Evolutionary conservation across 2,888 invertebrate species (phyloP).

Genomic region (Osmoderma eremita): DNA sequence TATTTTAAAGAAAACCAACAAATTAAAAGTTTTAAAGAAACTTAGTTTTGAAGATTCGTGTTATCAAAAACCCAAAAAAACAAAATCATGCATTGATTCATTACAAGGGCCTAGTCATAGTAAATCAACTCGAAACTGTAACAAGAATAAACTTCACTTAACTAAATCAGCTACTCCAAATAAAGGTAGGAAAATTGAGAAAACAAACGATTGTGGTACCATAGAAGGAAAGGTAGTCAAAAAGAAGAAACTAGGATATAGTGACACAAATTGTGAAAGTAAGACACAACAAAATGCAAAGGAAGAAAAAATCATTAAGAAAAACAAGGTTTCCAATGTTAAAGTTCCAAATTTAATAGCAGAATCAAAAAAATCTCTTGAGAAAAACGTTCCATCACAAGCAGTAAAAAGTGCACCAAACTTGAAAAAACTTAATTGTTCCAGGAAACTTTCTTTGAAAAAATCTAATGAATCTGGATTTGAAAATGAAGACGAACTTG

Average conservation of each 20-base stretch:
- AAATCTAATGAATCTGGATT: conserved; percentile 41
- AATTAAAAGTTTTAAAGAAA: conserved; percentile 17
- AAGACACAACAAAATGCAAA: conserved; percentile 45
- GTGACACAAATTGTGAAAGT: conserved; percentile 43
- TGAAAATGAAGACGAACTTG: neutral
- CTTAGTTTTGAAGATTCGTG: conserved; percentile 14
- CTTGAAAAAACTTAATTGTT: too few relatives aligned
- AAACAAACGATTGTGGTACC: neutral
- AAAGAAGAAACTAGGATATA: conserved; percentile 34
- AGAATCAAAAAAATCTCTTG: too few relatives aligned
- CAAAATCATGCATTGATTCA: neutral
- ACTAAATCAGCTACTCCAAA: neutral
- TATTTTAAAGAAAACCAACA: conserved; percentile 13
- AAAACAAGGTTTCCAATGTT: too few relatives aligned
- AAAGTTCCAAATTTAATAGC: too few relatives aligned
- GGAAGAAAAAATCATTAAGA: too few relatives aligned
- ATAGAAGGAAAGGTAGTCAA: neutral
- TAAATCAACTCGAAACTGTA: neutral
- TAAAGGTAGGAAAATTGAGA: neutral
- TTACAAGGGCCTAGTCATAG: neutral
- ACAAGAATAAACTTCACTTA: neutral
- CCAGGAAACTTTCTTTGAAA: conserved; percentile 26
- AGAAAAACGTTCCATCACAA: too few relatives aligned
- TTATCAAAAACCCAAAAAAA: neutral
- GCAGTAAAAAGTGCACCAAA: too few relatives aligned